Percentiles rank a stretch among this genome's conserved stretches.
Conservation (phyloP, 2,797 vertebrate species). For the Lagodon rhomboides region DNA sequence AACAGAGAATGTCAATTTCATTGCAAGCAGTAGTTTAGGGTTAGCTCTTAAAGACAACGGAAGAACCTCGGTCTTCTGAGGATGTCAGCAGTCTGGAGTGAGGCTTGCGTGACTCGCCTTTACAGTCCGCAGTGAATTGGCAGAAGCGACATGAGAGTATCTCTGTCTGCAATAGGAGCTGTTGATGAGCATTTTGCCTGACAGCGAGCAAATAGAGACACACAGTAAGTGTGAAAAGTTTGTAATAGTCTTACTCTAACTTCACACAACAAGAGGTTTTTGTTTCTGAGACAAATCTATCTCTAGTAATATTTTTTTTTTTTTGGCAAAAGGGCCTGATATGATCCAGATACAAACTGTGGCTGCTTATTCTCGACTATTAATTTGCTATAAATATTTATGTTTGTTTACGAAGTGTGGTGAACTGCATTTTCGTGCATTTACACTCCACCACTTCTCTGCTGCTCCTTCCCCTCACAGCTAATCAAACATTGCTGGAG, state of each 20-base stretch:
- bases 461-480: constrained; percentile 37
- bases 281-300: background rate
- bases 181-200: constrained; percentile 29
- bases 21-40: constrained; percentile 52
- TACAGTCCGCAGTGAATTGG: constrained; percentile 29
- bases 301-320: background rate
- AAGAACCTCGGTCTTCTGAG: constrained; percentile 43
- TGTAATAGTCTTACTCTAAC: background rate
- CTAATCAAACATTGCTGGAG: constrained; percentile 66
- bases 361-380: constrained; percentile 4
- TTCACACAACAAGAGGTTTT: background rate
- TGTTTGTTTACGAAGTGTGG: constrained; percentile 37
- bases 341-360: constrained; percentile 29
- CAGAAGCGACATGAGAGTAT: constrained; percentile 25
- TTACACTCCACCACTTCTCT: constrained; percentile 11
- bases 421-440: constrained; percentile 29
- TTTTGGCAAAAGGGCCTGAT: constrained; percentile 8
- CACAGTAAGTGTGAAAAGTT: background rate
- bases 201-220: constrained; percentile 14
- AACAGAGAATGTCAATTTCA: constrained; percentile 68
- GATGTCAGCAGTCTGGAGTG: constrained; percentile 51
- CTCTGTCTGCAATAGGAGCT: constrained; percentile 33
- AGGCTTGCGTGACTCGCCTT: constrained; percentile 44
- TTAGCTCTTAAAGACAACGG: constrained; percentile 53
- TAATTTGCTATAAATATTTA: constrained; percentile 46